A percentile compares a stretch with the other conserved stretches of the same genome.
phyloP scores from a whole-genome alignment of 2,797 vertebrate species.

The Cyprinodon diabolis region DNA sequence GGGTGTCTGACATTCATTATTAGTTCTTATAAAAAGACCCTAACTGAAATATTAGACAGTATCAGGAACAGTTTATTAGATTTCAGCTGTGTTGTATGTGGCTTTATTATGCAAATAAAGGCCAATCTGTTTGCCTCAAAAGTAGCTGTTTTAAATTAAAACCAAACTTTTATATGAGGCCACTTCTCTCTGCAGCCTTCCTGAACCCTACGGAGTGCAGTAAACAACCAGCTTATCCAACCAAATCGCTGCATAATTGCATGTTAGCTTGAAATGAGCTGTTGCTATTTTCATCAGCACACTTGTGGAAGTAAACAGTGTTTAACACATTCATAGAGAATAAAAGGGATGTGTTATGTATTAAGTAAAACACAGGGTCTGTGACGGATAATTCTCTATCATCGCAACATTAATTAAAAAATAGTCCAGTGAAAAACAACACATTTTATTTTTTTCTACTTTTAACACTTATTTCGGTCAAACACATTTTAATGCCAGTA shows the following conservation, averaged over 20 bases:
- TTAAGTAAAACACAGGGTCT: slow-evolving; percentile 26
- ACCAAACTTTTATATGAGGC: slow-evolving; percentile 7
- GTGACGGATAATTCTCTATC: slow-evolving; percentile 6
- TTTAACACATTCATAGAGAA: slow-evolving; percentile 40
- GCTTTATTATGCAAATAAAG: slow-evolving; percentile 10
- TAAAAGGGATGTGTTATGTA: slow-evolving; percentile 6
- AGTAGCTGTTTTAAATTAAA: slow-evolving; percentile 21
- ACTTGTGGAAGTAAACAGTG: slow-evolving; percentile 51
- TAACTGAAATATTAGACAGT: neutral
- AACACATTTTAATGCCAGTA: neutral
- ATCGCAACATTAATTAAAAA: slow-evolving; percentile 16
- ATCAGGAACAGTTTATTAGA: neutral
- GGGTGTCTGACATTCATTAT: too few species aligned
- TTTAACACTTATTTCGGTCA: neutral
- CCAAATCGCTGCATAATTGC: slow-evolving; percentile 54
- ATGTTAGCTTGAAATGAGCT: slow-evolving; percentile 38
- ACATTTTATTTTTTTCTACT: neutral
- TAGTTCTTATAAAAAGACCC: too few species aligned
- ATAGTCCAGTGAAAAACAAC: neutral
- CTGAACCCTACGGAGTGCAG: slow-evolving; percentile 32
- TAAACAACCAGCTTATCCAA: slow-evolving; percentile 49
- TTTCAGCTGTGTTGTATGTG: slow-evolving; percentile 1
- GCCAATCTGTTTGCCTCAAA: slow-evolving; percentile 11
- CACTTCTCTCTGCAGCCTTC: slow-evolving; percentile 8
- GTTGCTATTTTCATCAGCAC: slow-evolving; percentile 59